phyloP scores from a whole-genome alignment of 2,797 vertebrate genomes.

The Syngnathus rostellatus region DNA sequence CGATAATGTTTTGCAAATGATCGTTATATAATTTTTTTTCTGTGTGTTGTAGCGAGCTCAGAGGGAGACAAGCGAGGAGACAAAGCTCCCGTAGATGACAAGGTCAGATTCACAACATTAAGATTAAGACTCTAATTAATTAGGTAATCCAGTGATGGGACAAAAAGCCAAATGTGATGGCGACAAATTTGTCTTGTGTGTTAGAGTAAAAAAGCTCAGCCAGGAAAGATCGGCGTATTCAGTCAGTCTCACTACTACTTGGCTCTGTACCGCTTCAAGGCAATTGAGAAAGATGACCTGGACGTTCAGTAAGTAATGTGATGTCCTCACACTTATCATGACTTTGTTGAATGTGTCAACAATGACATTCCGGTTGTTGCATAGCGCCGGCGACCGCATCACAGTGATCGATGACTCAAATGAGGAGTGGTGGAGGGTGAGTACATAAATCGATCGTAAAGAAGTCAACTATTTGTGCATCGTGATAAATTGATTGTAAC shows the following conservation, averaged over 20 bases:
- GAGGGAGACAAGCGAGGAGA: constrained; percentile 79
- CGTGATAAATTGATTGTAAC: no score
- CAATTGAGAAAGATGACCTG: constrained; percentile 87
- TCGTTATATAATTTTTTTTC: background rate
- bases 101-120: constrained; percentile 59
- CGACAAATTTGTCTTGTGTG: background rate
- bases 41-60: constrained; percentile 43
- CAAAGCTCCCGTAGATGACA: constrained; percentile 78
- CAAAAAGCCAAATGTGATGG: background rate
- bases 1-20: background rate
- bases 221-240: constrained; percentile 68
- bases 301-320: constrained; percentile 79
- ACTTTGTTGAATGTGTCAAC: background rate
- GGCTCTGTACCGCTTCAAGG: constrained; percentile 90
- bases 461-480: background rate
- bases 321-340: constrained; percentile 55
- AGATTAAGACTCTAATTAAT: background rate
- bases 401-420: constrained; percentile 91
- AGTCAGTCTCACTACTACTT: constrained; percentile 86
- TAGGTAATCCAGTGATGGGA: background rate
- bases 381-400: constrained; percentile 85
- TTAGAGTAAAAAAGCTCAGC: constrained; percentile 81
- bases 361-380: constrained; percentile 19
- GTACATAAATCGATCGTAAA: constrained; percentile 20
- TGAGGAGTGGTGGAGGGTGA: constrained; percentile 92